A percentile compares a stretch with the other conserved stretches of the same genome.
These are phyloP conservation scores for Ichneumoninae sp. DNA, from an alignment of 2,888 invertebrate genomes.

Conservation along the genomic window DNA sequence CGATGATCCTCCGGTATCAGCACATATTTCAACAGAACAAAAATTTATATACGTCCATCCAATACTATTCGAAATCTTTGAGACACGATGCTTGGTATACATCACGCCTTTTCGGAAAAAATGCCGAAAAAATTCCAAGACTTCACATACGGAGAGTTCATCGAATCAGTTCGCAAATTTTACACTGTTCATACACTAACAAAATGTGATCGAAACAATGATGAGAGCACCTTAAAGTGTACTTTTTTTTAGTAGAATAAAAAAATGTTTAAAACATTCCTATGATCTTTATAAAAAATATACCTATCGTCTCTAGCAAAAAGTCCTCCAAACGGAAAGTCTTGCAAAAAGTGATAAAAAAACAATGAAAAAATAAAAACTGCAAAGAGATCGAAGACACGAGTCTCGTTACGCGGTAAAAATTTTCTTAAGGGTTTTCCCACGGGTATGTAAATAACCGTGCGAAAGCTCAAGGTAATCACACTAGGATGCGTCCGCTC, in stretches of 20 bases:
- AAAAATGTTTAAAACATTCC: neutral
- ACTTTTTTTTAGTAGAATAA: neutral
- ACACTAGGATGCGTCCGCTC: constrained; percentile 26
- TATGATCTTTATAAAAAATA: neutral
- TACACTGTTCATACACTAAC: neutral
- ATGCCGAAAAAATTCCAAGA: neutral
- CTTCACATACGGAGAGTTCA: neutral
- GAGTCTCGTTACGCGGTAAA: neutral
- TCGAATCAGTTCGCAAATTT: neutral
- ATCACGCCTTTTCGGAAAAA: neutral
- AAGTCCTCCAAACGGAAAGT: neutral
- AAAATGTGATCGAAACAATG: neutral
- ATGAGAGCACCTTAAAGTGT: neutral
- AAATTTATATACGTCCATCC: neutral
- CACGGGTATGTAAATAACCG: constrained; percentile 48
- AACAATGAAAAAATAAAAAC: constrained; percentile 4
- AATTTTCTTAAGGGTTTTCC: constrained; percentile 19
- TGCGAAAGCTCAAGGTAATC: constrained; percentile 53
- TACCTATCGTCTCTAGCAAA: neutral
- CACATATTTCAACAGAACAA: neutral
- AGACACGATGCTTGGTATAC: too few species aligned
- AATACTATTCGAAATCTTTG: neutral
- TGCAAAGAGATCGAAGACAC: neutral
- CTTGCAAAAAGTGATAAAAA: neutral
- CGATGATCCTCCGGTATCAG: constrained; percentile 47